Conservation (phyloP, 2,113 vertebrate genomes). For the Pavo muticus region DNA sequence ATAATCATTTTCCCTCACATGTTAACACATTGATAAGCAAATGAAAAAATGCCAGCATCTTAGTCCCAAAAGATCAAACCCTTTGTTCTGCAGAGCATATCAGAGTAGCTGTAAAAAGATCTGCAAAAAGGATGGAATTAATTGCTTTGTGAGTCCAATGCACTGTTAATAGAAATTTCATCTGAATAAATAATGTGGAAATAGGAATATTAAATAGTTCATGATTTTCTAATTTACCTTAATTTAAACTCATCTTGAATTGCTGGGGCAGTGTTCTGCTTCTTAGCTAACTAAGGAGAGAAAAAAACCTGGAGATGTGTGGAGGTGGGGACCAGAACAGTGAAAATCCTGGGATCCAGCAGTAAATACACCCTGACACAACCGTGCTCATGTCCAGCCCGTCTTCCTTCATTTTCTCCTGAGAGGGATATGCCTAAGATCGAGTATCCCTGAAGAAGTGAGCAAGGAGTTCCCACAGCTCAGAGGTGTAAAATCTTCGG, state of each 20-base stretch:
- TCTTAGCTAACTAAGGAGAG: background rate
- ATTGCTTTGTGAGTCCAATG: slow-evolving; percentile 32
- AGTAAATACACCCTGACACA: fast-evolving
- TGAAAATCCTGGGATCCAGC: fast-evolving
- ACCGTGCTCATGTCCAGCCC: fast-evolving
- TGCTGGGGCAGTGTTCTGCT: background rate
- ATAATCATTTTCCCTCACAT: background rate
- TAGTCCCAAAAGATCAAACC: background rate
- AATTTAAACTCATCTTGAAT: slow-evolving; percentile 19
- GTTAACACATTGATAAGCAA: background rate
- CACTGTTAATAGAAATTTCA: slow-evolving; percentile 40
- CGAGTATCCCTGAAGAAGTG: background rate
- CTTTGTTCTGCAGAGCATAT: background rate
- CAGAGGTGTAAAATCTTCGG: background rate
- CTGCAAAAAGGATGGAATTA: background rate
- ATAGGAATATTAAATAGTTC: slow-evolving; percentile 27
- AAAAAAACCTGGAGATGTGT: background rate
- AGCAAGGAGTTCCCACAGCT: background rate
- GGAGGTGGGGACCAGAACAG: background rate
- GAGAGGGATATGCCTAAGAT: fast-evolving
- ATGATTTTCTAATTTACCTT: slow-evolving; percentile 39
- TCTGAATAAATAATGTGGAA: slow-evolving; percentile 60
- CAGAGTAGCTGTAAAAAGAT: background rate
- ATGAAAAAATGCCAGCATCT: background rate
- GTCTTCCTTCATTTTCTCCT: fast-evolving